Evolutionary conservation across 2,113 vertebrate species (phyloP).

Genomic region (Odocoileus virginianus): DNA sequence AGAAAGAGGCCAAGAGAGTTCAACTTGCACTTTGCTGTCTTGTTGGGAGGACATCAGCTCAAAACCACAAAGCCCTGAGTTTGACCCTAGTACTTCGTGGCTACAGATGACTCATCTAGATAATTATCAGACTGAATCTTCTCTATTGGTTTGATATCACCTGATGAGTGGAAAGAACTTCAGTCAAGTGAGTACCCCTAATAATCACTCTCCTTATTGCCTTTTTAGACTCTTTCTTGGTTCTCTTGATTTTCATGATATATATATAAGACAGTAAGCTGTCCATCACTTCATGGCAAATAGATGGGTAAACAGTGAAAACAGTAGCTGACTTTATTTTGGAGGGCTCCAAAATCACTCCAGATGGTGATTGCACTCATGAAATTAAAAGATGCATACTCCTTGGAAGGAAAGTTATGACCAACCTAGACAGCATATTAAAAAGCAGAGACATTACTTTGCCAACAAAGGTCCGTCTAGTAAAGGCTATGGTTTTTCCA

Average conservation of each 20-base stretch:
- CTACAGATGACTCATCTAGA: constrained; percentile 65
- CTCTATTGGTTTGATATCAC: not conserved
- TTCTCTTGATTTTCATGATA: not conserved
- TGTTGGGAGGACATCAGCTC: constrained; percentile 40
- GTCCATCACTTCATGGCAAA: not conserved
- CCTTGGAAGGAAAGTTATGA: not conserved
- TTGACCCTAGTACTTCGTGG: constrained; percentile 60
- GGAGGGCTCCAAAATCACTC: not conserved
- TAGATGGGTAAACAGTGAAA: not conserved
- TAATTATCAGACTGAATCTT: constrained; percentile 19
- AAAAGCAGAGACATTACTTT: not conserved
- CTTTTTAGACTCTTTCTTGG: not conserved
- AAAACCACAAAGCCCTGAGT: constrained; percentile 51
- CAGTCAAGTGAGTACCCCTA: not conserved
- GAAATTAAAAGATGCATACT: not conserved
- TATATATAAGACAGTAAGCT: not conserved
- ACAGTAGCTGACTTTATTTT: not conserved
- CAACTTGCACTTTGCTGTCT: accelerated
- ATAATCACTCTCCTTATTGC: not conserved
- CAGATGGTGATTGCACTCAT: not conserved
- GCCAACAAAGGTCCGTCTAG: not conserved
- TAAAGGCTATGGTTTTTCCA: not conserved
- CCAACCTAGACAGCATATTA: not conserved
- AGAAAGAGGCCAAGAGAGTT: not conserved
- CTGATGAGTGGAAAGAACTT: not conserved